Conservation (phyloP, 1,140 invertebrate species). For the Polypedilum pembai region DNA sequence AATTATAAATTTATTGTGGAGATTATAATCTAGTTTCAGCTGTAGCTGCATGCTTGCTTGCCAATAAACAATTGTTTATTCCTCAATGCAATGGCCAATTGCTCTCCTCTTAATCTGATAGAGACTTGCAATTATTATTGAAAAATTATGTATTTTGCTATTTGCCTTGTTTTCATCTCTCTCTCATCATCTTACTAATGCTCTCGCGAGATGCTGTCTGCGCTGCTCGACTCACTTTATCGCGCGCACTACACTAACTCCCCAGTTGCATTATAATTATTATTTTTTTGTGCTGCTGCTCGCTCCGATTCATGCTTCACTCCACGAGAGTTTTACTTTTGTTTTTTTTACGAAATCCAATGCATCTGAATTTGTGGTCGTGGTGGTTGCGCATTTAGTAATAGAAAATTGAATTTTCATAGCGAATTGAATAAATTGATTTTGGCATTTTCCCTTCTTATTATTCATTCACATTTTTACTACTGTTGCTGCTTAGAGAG, state of each 20-base stretch:
- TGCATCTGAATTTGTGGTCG: not conserved
- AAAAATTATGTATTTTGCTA: slow-evolving; percentile 20
- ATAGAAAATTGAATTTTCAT: not conserved
- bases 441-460: slow-evolving; percentile 4
- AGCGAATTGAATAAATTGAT: slow-evolving; percentile 12
- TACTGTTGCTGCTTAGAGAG: too few relatives aligned
- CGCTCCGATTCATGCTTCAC: not conserved
- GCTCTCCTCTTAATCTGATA: slow-evolving; percentile 14
- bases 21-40: slow-evolving; percentile 22
- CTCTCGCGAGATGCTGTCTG: not conserved
- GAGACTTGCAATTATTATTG: slow-evolving; percentile 24
- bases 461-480: not conserved
- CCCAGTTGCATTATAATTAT: slow-evolving; percentile 22
- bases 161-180: not conserved
- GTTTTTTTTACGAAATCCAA: not conserved
- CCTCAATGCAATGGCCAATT: not conserved
- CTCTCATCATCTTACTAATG: not conserved
- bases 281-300: slow-evolving; percentile 1
- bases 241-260: not conserved
- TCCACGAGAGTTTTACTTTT: not conserved
- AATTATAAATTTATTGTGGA: slow-evolving; percentile 28
- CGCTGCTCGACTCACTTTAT: not conserved
- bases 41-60: not conserved
- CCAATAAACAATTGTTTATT: not conserved
- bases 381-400: not conserved